Conservation (phyloP, 2,113 vertebrate genomes). For the Caloenas nicobarica region DNA sequence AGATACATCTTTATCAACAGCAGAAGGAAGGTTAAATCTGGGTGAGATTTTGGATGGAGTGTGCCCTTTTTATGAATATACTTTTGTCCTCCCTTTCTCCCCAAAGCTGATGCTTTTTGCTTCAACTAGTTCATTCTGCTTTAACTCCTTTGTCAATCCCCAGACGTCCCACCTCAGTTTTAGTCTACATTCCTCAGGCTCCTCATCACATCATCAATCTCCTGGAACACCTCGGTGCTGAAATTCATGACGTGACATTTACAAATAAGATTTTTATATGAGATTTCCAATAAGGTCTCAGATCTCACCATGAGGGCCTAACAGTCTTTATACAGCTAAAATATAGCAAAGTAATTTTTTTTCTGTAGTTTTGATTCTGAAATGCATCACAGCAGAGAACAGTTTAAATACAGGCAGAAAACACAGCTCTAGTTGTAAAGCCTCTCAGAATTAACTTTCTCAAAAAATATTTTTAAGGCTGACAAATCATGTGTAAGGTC, state of each 20-base stretch:
- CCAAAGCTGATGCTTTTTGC: background rate
- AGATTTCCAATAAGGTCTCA: conserved; percentile 9
- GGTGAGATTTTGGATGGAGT: background rate
- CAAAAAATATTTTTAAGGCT: conserved; percentile 44
- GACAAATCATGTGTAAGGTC: conserved; percentile 48
- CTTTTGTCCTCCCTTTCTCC: background rate
- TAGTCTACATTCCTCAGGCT: background rate
- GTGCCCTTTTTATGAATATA: background rate
- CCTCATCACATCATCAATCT: conserved; percentile 9
- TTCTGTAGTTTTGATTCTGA: background rate
- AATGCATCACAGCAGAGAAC: conserved; percentile 4
- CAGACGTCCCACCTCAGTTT: background rate
- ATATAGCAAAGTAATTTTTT: background rate
- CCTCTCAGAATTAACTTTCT: conserved; percentile 53
- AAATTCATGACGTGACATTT: conserved; percentile 28
- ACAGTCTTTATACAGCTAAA: background rate
- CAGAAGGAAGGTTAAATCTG: background rate
- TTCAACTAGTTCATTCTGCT: conserved; percentile 15
- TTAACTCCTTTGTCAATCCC: conserved; percentile 6
- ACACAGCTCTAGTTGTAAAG: background rate
- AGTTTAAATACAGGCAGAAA: conserved; percentile 33
- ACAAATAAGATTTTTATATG: conserved; percentile 37
- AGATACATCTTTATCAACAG: background rate
- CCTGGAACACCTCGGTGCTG: background rate
- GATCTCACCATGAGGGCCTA: background rate